Conservation (phyloP, 2,113 vertebrate genomes). For the Notothenia rossii region DNA sequence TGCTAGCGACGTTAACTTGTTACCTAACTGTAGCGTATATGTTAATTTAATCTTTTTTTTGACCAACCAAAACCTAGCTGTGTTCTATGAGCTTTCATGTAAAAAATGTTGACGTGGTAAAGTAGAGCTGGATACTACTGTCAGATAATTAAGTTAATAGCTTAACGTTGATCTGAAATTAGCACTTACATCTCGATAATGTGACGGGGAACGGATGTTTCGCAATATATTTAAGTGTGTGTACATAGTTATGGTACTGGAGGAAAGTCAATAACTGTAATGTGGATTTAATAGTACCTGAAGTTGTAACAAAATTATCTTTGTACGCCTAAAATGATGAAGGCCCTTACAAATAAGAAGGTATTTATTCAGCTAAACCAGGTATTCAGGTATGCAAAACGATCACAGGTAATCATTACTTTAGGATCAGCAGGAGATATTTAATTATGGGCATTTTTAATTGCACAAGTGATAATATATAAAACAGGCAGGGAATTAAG, state of each 20-base stretch:
- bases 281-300: neutral
- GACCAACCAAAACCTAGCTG: too few relatives aligned
- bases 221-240: neutral
- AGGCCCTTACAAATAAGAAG: neutral
- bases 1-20: slow-evolving; percentile 37
- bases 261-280: too few relatives aligned
- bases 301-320: neutral
- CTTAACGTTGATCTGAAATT: too few relatives aligned
- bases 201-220: neutral
- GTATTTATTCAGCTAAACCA: neutral
- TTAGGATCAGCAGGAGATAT: neutral
- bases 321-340: neutral
- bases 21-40: neutral
- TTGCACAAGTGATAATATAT: too few relatives aligned
- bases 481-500: too few relatives aligned
- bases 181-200: neutral
- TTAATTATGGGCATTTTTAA: too few relatives aligned
- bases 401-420: neutral
- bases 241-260: neutral
- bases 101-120: neutral
- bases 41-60: too few relatives aligned
- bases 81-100: neutral
- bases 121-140: neutral
- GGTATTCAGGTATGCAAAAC: neutral
- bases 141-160: neutral